Conservation (phyloP, 2,113 vertebrate genomes). For the Prunella fulvescens region DNA sequence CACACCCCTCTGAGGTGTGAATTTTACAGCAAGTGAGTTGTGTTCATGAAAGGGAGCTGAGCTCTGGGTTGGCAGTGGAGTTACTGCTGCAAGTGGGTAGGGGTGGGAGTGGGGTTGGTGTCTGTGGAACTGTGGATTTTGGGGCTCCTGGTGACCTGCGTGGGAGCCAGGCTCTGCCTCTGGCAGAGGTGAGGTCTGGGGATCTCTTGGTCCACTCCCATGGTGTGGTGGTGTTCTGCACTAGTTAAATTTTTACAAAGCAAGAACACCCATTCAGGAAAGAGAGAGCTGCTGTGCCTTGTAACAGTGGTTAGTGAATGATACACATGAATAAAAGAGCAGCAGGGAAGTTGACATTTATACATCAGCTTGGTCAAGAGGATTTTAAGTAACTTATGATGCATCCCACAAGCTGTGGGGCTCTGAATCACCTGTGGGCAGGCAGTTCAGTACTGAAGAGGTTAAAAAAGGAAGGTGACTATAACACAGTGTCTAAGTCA, state of each 20-base stretch:
- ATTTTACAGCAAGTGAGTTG: neutral
- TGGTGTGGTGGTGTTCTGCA: neutral
- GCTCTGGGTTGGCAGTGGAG: neutral
- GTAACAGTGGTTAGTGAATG: neutral
- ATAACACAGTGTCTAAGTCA: neutral
- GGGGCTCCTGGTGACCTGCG: neutral
- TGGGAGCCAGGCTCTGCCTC: neutral
- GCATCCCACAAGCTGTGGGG: neutral
- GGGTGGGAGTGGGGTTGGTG: neutral
- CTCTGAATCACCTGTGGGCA: accelerated
- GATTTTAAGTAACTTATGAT: neutral
- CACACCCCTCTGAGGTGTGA: neutral
- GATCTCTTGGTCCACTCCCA: neutral
- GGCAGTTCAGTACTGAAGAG: neutral
- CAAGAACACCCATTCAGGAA: neutral
- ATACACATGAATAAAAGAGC: neutral
- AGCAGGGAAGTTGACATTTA: neutral
- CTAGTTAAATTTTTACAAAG: neutral
- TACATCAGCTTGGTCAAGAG: neutral
- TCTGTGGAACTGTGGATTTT: accelerated
- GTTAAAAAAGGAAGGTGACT: neutral
- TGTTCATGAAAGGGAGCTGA: neutral
- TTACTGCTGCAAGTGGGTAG: neutral
- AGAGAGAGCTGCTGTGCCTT: neutral
- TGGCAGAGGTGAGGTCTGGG: neutral